A percentile compares a stretch with the other conserved stretches of the same genome.
These are phyloP conservation scores for Drosophila pseudoobscura DNA, from an alignment of 1,140 invertebrate genomes.

Conservation along the genomic window DNA sequence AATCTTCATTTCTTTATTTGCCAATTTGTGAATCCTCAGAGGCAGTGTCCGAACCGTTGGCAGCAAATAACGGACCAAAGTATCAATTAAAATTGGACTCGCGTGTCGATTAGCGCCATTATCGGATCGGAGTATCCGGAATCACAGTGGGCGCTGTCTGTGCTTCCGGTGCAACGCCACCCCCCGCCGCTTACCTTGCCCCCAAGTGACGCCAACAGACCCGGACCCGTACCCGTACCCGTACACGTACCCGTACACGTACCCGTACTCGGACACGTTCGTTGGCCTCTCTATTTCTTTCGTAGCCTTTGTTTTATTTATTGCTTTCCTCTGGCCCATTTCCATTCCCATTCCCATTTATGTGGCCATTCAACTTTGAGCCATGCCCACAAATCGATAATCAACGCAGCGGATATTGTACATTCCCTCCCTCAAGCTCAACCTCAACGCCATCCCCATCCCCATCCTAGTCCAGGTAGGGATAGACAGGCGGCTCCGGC, in stretches of 20 bases:
- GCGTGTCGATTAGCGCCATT: slow-evolving; percentile 73
- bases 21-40: too few species aligned
- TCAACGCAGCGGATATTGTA: not conserved
- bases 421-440: too few species aligned
- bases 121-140: slow-evolving; percentile 39
- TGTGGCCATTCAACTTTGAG: slow-evolving; percentile 35
- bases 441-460: too few species aligned
- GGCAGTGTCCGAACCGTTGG: not conserved
- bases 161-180: slow-evolving; percentile 41
- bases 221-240: too few species aligned
- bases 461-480: slow-evolving; percentile 54
- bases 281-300: slow-evolving; percentile 26
- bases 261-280: slow-evolving; percentile 8
- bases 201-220: not conserved
- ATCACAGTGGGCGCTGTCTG: slow-evolving; percentile 38
- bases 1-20: too few species aligned
- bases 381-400: slow-evolving; percentile 10
- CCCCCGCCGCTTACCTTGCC: not conserved
- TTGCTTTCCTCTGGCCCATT: slow-evolving; percentile 38
- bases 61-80: slow-evolving; percentile 21
- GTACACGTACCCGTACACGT: too few species aligned
- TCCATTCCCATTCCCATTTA: slow-evolving; percentile 1
- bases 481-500: slow-evolving; percentile 55
- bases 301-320: slow-evolving; percentile 48
- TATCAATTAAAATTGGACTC: slow-evolving; percentile 64